Evolutionary conservation across 2,113 vertebrate species (phyloP), one percentile per base, ranked within the genome.

Genomic region (Uropsilus gracilis): DNA sequence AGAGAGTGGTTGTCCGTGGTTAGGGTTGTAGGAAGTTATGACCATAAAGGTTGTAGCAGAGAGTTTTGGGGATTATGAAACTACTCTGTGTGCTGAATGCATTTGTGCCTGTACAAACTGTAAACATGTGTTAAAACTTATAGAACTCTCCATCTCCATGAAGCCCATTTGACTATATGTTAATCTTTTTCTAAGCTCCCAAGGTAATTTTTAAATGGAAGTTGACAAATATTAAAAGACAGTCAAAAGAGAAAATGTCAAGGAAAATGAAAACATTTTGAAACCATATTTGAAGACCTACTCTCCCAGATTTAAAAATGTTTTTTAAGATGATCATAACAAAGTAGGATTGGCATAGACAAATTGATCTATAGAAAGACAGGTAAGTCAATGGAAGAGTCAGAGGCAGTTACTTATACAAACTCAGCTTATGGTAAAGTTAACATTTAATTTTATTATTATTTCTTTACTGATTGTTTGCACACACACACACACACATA

Each of bases 131-230:
- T 9, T 37, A 26, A 66, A 37, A 84, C 28, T n/a, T 77, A 59
- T 0, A 75, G 57, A 85, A 53, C 39, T 66, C 3, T 16, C 8
- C 3, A n/a, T 85, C 17, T 0, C 34, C 20, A 7, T 32, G 2
- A 77, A 71, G 34, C 44, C 57, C 73, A 22, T 76, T 81, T 81
- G 37, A 76, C 34, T 46, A 4, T 30, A 28, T 71, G 53, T 12
- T 44, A 69, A 69, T 50, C 18, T 82, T 48, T 64, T 53, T 71
- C 59, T 6, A 81, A 12, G 11, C 59, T 46, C 61, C 61, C 26
- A 71, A n/a, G 76, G 16, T 81, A 73, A 86, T 81, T 80, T 92
- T 94, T 44, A 59, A 83, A 44, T 68, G 64, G 26, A 90, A 53
- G 13, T 68, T 73, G 16, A 87, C 8, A 68, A 80, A 81, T 80